phyloP scores from a whole-genome alignment of 2,888 invertebrate species.

The Drosophila yooni region DNA sequence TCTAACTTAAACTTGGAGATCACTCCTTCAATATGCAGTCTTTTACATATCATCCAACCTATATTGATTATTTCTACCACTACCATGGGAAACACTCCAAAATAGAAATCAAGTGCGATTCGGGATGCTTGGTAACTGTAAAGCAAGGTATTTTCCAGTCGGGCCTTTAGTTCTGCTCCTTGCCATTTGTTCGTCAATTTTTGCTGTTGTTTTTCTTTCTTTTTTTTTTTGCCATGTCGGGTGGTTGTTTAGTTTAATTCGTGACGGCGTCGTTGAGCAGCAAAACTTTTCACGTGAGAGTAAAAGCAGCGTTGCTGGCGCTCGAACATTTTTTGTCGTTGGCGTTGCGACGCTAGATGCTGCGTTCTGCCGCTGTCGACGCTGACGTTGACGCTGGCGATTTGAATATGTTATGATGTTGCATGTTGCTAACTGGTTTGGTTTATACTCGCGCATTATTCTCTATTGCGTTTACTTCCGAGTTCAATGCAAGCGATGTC shows the following conservation, averaged over 20 bases:
- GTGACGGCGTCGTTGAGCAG: slow-evolving; percentile 63
- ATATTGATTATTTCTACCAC: neutral
- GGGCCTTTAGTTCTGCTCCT: slow-evolving; percentile 15
- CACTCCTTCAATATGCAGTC: neutral
- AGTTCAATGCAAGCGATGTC: slow-evolving; percentile 72
- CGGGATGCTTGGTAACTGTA: neutral
- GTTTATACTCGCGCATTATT: slow-evolving; percentile 59
- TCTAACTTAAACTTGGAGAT: neutral
- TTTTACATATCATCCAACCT: neutral
- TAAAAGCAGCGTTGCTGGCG: slow-evolving; percentile 63
- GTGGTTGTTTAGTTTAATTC: slow-evolving; percentile 77
- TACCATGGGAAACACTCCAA: neutral
- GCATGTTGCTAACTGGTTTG: slow-evolving; percentile 74
- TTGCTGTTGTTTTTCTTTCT: slow-evolving; percentile 12
- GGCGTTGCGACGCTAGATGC: slow-evolving; percentile 38
- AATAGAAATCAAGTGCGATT: neutral
- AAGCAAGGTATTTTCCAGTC: slow-evolving; percentile 34
- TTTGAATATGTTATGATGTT: slow-evolving; percentile 80
- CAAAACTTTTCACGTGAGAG: slow-evolving; percentile 74
- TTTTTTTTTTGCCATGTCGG: slow-evolving; percentile 46
- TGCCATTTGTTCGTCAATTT: slow-evolving; percentile 9
- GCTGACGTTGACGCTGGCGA: slow-evolving; percentile 47
- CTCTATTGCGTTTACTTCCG: slow-evolving; percentile 79
- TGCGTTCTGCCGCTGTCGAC: slow-evolving; percentile 33
- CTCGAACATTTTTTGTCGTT: slow-evolving; percentile 21